Base-by-base conservation (phyloP, 2,797 vertebrate genomes). In the Takifugu rubripes region DNA sequence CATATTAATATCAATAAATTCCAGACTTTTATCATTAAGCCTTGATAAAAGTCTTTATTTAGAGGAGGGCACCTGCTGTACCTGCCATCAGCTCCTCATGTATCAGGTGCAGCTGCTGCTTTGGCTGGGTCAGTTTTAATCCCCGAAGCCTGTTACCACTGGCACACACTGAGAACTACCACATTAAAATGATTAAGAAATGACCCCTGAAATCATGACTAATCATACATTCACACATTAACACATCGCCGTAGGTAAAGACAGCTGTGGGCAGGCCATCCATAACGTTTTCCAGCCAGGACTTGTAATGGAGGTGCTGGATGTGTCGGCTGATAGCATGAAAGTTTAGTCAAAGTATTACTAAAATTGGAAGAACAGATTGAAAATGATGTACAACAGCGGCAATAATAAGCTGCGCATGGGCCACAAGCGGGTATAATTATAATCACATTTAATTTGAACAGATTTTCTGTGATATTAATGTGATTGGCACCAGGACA, bases 71-170 rank as follows among this genome's bases (percentile, higher is more conserved):
- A 89, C 86, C 87, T 90, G 88, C 69, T 66, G 65, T 78, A 83
- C 81, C 87, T 88, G 85, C 81, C 79, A 83, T 87, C 68, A 76
- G 76, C 78, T 84, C 69, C 60, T 80, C 68, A 77, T 83, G 73
- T 84, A 63, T 66, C 69, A 24, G 0, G 27, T 66, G 74, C 82
- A 84, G 81, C 84, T 84, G 85, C 70, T 70, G 72, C 55, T 59
- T 59, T 67, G 75, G 68, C 68, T 83, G 77, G 72, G 79, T 74
- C 24, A 54, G 49, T 71, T 77, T 68, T 84, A 81, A 74, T 52
- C 79, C 83, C 73, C 1, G 26, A 54, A 62, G 81, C 64, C 54
- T 51, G 70, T 52, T 60, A 68, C 71, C 68, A 60, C 86, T 78
- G 82, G 70, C 83, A 76, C 81, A 78, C 64, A 75, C 65, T 73